Evolutionary conservation across 2,797 vertebrate species (phyloP).

Genomic region (Trachurus trachurus): DNA sequence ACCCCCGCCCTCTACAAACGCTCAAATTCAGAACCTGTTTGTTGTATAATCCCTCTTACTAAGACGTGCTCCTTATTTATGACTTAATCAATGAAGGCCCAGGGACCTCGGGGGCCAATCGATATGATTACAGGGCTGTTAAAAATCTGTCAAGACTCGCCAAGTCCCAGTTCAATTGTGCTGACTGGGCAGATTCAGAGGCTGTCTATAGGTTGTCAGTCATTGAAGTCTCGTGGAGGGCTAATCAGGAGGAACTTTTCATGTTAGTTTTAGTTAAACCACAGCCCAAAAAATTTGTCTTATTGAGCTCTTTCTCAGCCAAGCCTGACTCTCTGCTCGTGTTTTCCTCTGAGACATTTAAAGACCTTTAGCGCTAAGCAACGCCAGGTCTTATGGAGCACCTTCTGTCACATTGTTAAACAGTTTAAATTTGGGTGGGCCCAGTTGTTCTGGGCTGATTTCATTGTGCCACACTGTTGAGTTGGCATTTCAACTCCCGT

Average conservation of each 20-base stretch:
- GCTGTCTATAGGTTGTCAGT: constrained; percentile 44
- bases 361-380: constrained; percentile 33
- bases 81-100: constrained; percentile 66
- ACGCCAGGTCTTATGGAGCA: background rate
- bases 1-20: constrained; percentile 33
- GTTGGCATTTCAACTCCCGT: constrained; percentile 59
- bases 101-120: constrained; percentile 59
- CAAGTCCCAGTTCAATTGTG: constrained; percentile 52
- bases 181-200: constrained; percentile 62
- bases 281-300: constrained; percentile 36
- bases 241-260: constrained; percentile 42
- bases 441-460: constrained; percentile 45
- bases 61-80: constrained; percentile 66
- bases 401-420: constrained; percentile 46
- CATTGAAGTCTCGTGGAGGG: constrained; percentile 29
- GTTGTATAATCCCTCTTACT: constrained; percentile 48
- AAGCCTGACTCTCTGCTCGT: constrained; percentile 2
- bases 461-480: constrained; percentile 58
- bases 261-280: constrained; percentile 50
- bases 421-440: constrained; percentile 43
- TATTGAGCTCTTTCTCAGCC: constrained; percentile 32
- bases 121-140: constrained; percentile 70
- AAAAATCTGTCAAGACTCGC: constrained; percentile 58
- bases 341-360: constrained; percentile 53
- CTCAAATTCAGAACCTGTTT: constrained; percentile 49